phyloP scores from a whole-genome alignment of 2,797 vertebrate species.

The Paramormyrops hopkinsi region DNA sequence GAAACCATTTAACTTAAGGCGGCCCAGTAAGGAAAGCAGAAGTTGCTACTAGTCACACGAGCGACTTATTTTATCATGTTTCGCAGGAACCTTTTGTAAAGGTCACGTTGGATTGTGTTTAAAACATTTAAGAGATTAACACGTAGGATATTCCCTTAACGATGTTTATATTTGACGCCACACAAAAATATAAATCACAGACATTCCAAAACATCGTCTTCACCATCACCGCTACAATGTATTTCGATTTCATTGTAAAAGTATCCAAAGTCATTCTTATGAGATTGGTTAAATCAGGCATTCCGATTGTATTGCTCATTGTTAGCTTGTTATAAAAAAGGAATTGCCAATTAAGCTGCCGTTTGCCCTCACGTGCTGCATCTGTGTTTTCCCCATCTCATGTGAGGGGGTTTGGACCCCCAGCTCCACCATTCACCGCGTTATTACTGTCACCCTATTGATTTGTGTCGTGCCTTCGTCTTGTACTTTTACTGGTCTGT shows the following conservation, averaged over 20 bases:
- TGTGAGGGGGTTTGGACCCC: neutral
- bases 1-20: conserved; percentile 10
- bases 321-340: neutral
- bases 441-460: neutral
- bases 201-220: neutral
- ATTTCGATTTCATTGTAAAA: too few species aligned
- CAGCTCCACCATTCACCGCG: neutral
- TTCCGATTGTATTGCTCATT: neutral
- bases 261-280: neutral
- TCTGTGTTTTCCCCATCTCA: neutral
- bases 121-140: neutral
- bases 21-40: neutral
- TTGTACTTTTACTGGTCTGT: too few species aligned
- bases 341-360: neutral
- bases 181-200: neutral
- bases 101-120: neutral
- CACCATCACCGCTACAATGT: too few species aligned
- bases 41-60: neutral
- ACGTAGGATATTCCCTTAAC: neutral
- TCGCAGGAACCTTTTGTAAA: neutral
- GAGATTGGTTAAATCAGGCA: neutral
- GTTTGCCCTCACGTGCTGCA: neutral
- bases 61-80: neutral
- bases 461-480: neutral
- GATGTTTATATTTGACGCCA: neutral